These are phyloP conservation scores for Pocillopora grandis DNA, from an alignment of 92 coral and sea anemone genomes.

Conservation along the genomic window DNA sequence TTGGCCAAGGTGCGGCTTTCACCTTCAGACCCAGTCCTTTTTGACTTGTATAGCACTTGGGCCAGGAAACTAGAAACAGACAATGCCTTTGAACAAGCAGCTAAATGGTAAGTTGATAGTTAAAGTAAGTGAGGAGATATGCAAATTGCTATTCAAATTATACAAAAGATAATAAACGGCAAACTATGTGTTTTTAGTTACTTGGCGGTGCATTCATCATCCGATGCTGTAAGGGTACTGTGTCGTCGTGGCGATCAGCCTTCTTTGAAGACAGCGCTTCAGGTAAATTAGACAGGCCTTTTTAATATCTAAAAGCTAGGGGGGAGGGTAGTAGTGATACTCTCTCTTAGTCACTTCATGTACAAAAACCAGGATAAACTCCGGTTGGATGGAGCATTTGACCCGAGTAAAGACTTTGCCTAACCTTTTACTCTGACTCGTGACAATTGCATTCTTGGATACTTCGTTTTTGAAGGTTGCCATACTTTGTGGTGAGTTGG, in stretches of 20 bases:
- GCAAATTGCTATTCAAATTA: neutral
- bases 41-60: constrained; percentile 88
- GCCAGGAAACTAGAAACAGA: constrained; percentile 92
- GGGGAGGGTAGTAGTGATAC: too few species aligned
- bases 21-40: constrained; percentile 89
- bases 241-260: constrained; percentile 81
- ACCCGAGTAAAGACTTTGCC: too few species aligned
- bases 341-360: too few species aligned
- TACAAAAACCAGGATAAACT: too few species aligned
- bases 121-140: neutral
- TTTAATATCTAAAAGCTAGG: neutral
- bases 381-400: too few species aligned
- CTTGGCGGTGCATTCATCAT: constrained; percentile 78
- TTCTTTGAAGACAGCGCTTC: constrained; percentile 74
- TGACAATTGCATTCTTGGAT: too few species aligned
- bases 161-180: neutral
- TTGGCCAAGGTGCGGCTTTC: constrained; percentile 94
- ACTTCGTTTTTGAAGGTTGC: constrained; percentile 52
- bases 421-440: too few species aligned
- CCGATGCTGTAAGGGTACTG: constrained; percentile 89
- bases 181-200: constrained; percentile 52
- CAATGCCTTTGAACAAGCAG: constrained; percentile 87
- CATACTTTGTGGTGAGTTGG: constrained; percentile 51
- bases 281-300: constrained; percentile 43
- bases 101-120: constrained; percentile 80